Conservation (phyloP, 2,113 vertebrate species). For the Daubentonia madagascariensis region DNA sequence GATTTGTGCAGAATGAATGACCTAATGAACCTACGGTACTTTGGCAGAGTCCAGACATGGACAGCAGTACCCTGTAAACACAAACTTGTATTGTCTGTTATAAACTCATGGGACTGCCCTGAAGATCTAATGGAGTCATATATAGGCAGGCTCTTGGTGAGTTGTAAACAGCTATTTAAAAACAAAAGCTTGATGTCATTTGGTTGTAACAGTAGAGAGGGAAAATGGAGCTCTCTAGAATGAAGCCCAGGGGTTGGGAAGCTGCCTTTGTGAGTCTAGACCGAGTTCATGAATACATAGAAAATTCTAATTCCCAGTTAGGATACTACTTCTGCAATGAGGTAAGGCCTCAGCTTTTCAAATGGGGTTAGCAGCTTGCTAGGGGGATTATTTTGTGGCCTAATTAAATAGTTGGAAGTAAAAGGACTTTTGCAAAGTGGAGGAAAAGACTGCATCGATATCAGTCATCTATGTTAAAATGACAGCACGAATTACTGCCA, state of each 20-base stretch:
- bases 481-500: conserved; percentile 45
- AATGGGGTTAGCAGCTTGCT: conserved; percentile 33
- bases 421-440: conserved; percentile 60
- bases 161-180: background rate
- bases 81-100: background rate
- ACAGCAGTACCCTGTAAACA: background rate
- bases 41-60: background rate
- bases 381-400: background rate
- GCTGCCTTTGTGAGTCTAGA: background rate
- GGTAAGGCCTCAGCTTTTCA: conserved; percentile 18
- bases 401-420: conserved; percentile 63
- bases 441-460: background rate
- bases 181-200: background rate
- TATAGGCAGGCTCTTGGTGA: background rate
- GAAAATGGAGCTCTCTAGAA: background rate
- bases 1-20: background rate
- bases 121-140: rapidly evolving
- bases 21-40: background rate
- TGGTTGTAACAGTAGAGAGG: background rate
- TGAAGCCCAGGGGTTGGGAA: background rate
- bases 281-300: background rate
- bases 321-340: conserved; percentile 1
- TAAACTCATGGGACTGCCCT: background rate
- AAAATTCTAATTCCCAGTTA: background rate
- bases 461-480: conserved; percentile 47